Evolutionary conservation across 53 echinoderm and acorn worm species (phyloP), one percentile per base, ranked within the genome.

Genomic region (Echinometra lucunter): DNA sequence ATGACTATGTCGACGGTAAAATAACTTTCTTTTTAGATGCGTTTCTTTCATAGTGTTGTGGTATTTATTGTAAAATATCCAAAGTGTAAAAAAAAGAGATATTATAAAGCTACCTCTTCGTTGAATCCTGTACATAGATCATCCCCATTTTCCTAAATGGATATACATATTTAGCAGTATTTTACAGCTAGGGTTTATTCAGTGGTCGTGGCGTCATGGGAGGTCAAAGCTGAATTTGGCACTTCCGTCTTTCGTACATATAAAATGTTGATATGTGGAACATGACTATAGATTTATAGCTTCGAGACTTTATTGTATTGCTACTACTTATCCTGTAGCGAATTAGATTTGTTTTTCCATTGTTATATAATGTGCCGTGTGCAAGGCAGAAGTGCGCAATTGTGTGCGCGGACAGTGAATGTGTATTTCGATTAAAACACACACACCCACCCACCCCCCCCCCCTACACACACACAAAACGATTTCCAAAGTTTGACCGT

Each of bases 101-200:
- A 49, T 49, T 49, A 85, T 49, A 25, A 45, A 85, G 47, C 85
- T 85, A 85, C 85, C 85, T 85, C 85, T 49, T 85, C 85, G 28
- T 35, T 49, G 47, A 45, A 49, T 85, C 28, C 13, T 85, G 85
- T 85, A 49, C 15, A 85, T 85, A 85, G 28, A 85, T 85, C 16
- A 85, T 13, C 49, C 85, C 15, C 45, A 49, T 85, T 85, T 28
- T 85, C 49, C 30, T 49, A n/a, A 53, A 19, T 83, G 28, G 85
- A 49, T 81, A 85, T 85, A 85, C 1, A 85, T 78, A 23, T 85
- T n/a, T 83, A 53, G 42, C 49, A 45, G 30, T 47, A 49, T 85
- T 85, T 85, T 49, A 49, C 85, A 78, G 78, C 42, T 78, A 13
- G 40, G 78, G 40, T 78, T 78, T 72, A 53, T 53, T 4, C 72